These are phyloP conservation scores for Dromococcyx pavoninus DNA, from an alignment of 2,797 vertebrate species.

Conservation along the genomic window DNA sequence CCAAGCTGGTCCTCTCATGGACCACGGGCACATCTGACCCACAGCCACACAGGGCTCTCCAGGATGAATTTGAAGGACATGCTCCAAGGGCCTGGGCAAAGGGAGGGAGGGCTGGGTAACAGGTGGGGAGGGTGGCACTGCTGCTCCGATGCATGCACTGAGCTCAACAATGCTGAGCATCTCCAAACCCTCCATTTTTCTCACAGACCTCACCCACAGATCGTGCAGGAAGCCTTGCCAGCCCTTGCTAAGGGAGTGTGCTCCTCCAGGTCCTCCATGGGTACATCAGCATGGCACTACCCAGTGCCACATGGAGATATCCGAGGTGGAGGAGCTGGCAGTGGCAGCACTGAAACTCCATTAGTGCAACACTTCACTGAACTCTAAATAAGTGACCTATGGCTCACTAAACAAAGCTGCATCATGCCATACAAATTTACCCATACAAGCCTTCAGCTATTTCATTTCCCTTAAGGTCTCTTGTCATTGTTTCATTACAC, in stretches of 20 bases:
- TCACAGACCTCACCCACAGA: neutral
- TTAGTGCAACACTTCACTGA: neutral
- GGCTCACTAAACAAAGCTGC: neutral
- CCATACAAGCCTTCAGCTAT: neutral
- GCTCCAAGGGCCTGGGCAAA: neutral
- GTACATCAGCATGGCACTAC: neutral
- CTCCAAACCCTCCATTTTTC: neutral
- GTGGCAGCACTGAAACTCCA: neutral
- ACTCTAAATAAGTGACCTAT: neutral
- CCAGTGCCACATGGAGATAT: neutral
- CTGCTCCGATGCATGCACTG: neutral
- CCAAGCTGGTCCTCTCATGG: neutral
- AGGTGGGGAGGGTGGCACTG: neutral
- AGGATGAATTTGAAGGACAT: rapidly evolving
- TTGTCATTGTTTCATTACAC: neutral
- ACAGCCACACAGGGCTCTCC: rapidly evolving
- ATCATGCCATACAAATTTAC: neutral
- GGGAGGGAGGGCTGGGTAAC: rapidly evolving
- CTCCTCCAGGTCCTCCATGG: neutral
- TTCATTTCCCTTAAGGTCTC: neutral
- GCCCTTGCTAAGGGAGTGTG: rapidly evolving
- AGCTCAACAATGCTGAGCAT: neutral
- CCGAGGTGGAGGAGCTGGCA: neutral
- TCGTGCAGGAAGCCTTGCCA: rapidly evolving
- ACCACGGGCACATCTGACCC: neutral